Percentiles rank a stretch among this genome's conserved stretches.
These are phyloP conservation scores for Nymphalis urticae DNA, from an alignment of 2,888 invertebrate species.

Conservation along the genomic window DNA sequence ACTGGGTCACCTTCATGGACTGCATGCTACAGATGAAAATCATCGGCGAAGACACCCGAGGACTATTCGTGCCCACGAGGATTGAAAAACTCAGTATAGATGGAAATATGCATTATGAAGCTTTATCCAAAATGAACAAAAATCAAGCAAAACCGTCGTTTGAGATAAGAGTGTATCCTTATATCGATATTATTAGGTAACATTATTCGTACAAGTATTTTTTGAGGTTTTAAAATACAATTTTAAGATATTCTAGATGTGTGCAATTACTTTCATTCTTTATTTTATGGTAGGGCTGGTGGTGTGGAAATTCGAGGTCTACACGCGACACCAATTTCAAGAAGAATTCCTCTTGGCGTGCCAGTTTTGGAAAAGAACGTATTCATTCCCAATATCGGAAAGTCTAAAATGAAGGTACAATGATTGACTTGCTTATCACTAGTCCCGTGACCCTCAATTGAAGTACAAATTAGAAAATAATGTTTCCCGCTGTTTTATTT, in stretches of 20 bases:
- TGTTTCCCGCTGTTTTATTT: too few species aligned
- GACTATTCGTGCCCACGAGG: constrained; percentile 88
- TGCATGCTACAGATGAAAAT: constrained; percentile 92
- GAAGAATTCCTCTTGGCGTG: too few species aligned
- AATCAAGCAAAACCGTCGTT: constrained; percentile 68
- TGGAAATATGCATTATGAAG: constrained; percentile 81
- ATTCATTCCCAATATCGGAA: too few species aligned
- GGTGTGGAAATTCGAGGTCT: constrained; percentile 87
- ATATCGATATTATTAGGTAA: constrained; percentile 76
- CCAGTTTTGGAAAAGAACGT: too few species aligned
- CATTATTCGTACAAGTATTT: not conserved
- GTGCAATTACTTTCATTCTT: not conserved
- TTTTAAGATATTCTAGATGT: not conserved
- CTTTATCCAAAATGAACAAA: constrained; percentile 73
- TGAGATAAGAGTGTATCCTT: constrained; percentile 71
- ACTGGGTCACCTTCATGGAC: constrained; percentile 95
- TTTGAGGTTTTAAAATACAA: not conserved
- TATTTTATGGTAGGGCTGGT: constrained; percentile 79
- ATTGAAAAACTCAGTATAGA: constrained; percentile 87
- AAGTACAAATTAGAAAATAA: too few species aligned
- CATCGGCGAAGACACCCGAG: constrained; percentile 85
- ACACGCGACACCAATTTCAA: too few species aligned
- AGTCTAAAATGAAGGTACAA: constrained; percentile 74
- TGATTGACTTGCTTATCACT: not conserved
- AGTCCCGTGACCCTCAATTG: too few species aligned